Base-by-base conservation (phyloP, 2,888 invertebrate genomes). In the Drosophila yooni region DNA sequence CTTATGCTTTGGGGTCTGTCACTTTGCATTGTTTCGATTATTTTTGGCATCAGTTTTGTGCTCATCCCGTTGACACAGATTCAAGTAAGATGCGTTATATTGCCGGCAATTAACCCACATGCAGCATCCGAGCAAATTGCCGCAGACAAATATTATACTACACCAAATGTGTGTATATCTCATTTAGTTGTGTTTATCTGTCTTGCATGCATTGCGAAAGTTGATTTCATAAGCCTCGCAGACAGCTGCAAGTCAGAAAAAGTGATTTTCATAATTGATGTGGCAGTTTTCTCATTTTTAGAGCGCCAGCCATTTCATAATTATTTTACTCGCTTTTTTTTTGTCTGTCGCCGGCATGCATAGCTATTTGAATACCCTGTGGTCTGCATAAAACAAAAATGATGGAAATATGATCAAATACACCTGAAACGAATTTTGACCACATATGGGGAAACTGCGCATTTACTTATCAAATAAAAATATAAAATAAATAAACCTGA, bases 81-180 rank as follows among this genome's bases (percentile, higher is more conserved):
- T 73, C 65, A 68, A 66, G 81, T 73, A 67, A 87, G 84, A 73
- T 81, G 69, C 72, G 67, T 70, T 36, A 43, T 43, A 27, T 36
- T 61, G 58, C 43, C 52, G 65, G 72, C 78, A 89, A 89, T 89
- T 83, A 83, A 89, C 89, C 87, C 79, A 88, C 67, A 77, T 74
- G 81, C 65, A 50, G 27, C 48, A 29, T 33, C 31, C 40, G 8
- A 59, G 29, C 40, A 78, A 72, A 72, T 66, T 40, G 38, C 34
- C 54, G 43, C 40, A 53, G 43, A 34, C 74, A 68, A 70, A 76
- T 76, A 25, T 50, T 57, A 50, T 57, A 60, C 63, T 80, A 31
- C 59, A 51, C 68, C 68, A 68, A 56, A 63, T 57, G 21, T 38
- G 27, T 61, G 34, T 59, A 29, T 58, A 50, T 54, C 40, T 40